Base-by-base conservation (phyloP, 1,140 invertebrate genomes). In the Bombus cullumanus region DNA sequence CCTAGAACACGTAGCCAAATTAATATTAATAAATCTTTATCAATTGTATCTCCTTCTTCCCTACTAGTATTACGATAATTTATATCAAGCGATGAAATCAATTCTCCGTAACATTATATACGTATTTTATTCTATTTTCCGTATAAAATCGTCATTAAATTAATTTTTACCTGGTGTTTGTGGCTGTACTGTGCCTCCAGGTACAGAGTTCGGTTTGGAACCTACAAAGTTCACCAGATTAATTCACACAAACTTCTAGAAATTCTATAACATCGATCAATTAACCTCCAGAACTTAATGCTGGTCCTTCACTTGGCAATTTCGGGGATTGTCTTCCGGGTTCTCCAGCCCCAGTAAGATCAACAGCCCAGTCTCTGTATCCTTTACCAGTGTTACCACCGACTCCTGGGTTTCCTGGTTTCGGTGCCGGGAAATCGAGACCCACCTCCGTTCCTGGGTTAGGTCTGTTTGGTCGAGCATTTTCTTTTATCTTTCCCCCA, bases 371-470 rank as follows among this genome's bases (percentile, higher is more conserved):
- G 13, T 95, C 91, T 62, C 92, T 87, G 78, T 94, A 95, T 13
- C 78, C 90, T 34, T 92, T 88, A 9, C 85, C 87, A 72, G 82
- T 86, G 28, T 69, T 85, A 6, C 85, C 85, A 41, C 82, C 90
- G 28, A 82, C 25, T 71, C 85, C 92, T 3, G 92, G 90, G 28
- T 41, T 86, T 2, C 31, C 62, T 13, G 92, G 90, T 47, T 87
- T 93, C 0, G 91, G 39, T 31, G 15, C 34, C 1, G 89, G 78
- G 47, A 91, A 72, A 85, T 95, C 94, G 8, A 91, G 87, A 37
- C 94, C 94, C 3, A 95, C 93, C 68, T 95, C 94, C 2, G 94
- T 94, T 13, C 93, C 94, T 2, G 94, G 94, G 88, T 91, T 94
- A 13, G 93, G 93, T 76, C 72, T 90, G 41, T 75, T 86, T 1